Percentiles rank a stretch among this genome's conserved stretches.
These are phyloP conservation scores for Alexandromys oeconomus DNA, from an alignment of 2,797 vertebrate species.

Conservation along the genomic window DNA sequence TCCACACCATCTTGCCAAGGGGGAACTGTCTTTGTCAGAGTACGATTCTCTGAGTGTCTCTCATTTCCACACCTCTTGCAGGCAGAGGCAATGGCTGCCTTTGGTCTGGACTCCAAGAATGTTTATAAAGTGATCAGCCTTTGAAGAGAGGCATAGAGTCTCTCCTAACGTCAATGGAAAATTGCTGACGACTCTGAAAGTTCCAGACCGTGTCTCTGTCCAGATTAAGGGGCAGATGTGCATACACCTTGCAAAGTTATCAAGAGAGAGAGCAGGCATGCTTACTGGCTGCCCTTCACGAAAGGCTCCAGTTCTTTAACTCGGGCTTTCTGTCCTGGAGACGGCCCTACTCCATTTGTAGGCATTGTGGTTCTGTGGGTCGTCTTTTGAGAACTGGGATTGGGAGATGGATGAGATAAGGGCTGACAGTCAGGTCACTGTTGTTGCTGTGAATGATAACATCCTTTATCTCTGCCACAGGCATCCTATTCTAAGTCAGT, in stretches of 20 bases:
- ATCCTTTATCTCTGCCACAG: background rate
- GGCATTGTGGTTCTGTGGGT: background rate
- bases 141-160: background rate
- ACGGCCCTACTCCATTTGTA: background rate
- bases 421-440: background rate
- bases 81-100: background rate
- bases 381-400: background rate
- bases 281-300: background rate
- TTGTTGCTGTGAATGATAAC: background rate
- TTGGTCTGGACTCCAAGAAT: background rate
- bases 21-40: background rate
- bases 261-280: background rate
- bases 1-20: background rate
- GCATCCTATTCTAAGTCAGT: background rate
- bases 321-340: background rate
- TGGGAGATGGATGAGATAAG: background rate
- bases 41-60: background rate
- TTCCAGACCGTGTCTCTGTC: background rate
- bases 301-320: background rate
- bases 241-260: background rate
- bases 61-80: background rate
- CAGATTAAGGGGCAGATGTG: background rate
- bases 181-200: background rate
- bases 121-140: background rate
- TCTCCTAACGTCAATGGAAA: background rate